Percentiles rank a stretch among this genome's conserved stretches.
phyloP scores from a whole-genome alignment of 1,140 invertebrate species.

The Panonychus citri region DNA sequence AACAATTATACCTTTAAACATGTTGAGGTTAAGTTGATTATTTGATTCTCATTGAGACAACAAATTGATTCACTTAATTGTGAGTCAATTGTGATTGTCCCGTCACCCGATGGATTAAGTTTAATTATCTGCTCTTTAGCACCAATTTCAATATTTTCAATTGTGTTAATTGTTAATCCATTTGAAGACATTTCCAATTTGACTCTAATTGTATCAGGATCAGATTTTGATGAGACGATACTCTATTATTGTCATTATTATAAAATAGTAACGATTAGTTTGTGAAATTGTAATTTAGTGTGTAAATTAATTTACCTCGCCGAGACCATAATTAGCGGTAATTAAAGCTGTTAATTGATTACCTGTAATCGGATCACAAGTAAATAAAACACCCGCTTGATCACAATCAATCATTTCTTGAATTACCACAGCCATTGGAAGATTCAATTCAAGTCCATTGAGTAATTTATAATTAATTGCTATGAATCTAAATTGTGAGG shows the following conservation, averaged over 20 bases:
- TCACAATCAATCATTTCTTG: constrained; percentile 47
- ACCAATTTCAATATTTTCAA: not conserved
- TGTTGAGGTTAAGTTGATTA: not conserved
- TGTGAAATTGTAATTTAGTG: constrained; percentile 2
- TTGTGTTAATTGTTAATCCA: not conserved
- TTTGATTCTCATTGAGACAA: not conserved
- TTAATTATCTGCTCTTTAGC: not conserved
- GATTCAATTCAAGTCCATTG: constrained; percentile 35
- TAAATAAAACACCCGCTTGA: constrained; percentile 53
- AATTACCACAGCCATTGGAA: constrained; percentile 51
- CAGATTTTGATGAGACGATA: constrained; percentile 45
- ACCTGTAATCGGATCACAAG: constrained; percentile 41
- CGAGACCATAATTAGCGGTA: constrained; percentile 53
- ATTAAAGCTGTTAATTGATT: constrained; percentile 40
- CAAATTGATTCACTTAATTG: not conserved
- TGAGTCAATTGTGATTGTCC: not conserved
- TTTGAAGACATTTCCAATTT: constrained; percentile 2
- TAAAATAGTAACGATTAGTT: constrained; percentile 3
- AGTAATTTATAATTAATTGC: constrained; percentile 46
- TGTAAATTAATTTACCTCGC: constrained; percentile 33
- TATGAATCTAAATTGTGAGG: constrained; percentile 44
- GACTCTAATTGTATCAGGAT: constrained; percentile 44
- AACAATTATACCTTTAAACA: not conserved
- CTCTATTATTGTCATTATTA: not conserved
- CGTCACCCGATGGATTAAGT: not conserved